Percentiles rank a stretch among this genome's conserved stretches.
These are phyloP conservation scores for Gadus macrocephalus DNA, from an alignment of 2,113 vertebrate genomes.

Conservation along the genomic window DNA sequence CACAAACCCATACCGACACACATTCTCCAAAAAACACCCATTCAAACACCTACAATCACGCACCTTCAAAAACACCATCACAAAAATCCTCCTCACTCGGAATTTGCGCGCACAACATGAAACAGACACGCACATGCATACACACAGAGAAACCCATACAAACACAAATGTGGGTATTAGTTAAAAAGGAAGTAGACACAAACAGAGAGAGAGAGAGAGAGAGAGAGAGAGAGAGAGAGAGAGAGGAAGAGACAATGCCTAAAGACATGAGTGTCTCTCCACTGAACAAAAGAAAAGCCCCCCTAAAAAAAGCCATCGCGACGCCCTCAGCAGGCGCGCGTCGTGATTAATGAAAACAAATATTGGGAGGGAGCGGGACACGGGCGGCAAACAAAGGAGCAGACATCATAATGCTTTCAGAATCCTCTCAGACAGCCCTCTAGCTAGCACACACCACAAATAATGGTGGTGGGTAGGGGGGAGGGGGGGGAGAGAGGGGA, in stretches of 20 bases:
- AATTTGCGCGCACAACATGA: neutral
- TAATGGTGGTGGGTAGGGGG: slow-evolving; percentile 60
- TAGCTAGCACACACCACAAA: slow-evolving; percentile 62
- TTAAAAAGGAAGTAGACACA: no score
- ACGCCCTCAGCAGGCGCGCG: slow-evolving; percentile 81
- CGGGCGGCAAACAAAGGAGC: slow-evolving; percentile 87
- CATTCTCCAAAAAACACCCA: neutral
- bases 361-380: slow-evolving; percentile 64
- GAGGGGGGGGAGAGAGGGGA: slow-evolving; percentile 20
- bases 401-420: slow-evolving; percentile 70
- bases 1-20: neutral
- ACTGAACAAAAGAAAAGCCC: slow-evolving; percentile 74
- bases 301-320: slow-evolving; percentile 80
- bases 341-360: slow-evolving; percentile 91
- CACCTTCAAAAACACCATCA: neutral
- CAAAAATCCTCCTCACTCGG: no score
- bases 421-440: slow-evolving; percentile 61
- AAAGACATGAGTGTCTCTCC: slow-evolving; percentile 58
- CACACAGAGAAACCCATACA: neutral
- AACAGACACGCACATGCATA: slow-evolving; percentile 12
- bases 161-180: neutral
- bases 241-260: slow-evolving; percentile 38
- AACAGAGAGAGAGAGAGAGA: no score
- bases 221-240: no score
- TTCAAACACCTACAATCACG: neutral